Conservation (phyloP, 2,113 vertebrate species). For the Stomatorhinus ivindoensis region DNA sequence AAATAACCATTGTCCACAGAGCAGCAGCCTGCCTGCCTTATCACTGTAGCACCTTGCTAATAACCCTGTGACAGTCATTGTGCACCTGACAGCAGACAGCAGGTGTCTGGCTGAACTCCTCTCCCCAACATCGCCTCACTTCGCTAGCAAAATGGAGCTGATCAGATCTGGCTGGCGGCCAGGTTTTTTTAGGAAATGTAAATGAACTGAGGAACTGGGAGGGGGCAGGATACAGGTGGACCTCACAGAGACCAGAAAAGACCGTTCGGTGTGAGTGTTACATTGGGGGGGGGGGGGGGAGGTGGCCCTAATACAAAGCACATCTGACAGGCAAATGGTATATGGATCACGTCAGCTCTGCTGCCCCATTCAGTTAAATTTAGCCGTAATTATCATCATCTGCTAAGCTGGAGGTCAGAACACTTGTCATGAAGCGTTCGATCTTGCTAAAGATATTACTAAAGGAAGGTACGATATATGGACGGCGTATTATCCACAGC, state of each 20-base stretch:
- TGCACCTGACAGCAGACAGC: neutral
- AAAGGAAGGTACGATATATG: neutral
- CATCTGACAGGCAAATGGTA: neutral
- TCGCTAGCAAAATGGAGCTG: neutral
- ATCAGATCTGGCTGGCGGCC: neutral
- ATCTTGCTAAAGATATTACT: neutral
- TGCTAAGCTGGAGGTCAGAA: neutral
- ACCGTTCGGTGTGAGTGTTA: neutral
- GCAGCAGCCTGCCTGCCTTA: neutral
- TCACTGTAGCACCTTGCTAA: neutral
- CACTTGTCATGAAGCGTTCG: neutral
- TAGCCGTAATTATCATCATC: neutral
- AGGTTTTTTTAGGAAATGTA: neutral
- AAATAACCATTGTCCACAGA: neutral
- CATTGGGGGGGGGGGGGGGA: neutral
- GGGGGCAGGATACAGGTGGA: neutral
- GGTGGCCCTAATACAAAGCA: neutral
- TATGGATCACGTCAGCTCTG: neutral
- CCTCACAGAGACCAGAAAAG: neutral
- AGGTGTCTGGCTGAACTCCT: neutral
- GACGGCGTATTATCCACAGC: neutral
- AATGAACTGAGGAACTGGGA: neutral
- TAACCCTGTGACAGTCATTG: neutral
- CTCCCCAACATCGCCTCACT: neutral
- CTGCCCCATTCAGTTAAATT: neutral